A percentile compares a stretch with the other conserved stretches of the same genome.
Evolutionary conservation across 2,888 invertebrate species (phyloP).

Genomic region (Thysanoteuthis rhombus): DNA sequence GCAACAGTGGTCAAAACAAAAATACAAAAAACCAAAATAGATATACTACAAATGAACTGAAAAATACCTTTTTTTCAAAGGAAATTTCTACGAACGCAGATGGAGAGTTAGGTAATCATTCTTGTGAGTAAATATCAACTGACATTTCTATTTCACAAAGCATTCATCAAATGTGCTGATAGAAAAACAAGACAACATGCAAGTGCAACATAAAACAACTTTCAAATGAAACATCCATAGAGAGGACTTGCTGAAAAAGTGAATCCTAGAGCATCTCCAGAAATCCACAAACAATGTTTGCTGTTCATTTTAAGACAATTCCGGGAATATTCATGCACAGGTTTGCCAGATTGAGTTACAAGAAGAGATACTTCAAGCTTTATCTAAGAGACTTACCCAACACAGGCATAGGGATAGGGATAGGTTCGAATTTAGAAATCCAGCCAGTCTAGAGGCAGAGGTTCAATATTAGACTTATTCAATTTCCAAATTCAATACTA

Average conservation of each 20-base stretch:
- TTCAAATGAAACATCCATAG: background rate
- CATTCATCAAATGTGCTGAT: background rate
- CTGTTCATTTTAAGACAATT: background rate
- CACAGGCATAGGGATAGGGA: too few species aligned
- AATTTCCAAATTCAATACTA: too few species aligned
- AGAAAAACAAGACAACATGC: background rate
- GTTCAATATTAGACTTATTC: too few species aligned
- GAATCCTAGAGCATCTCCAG: background rate
- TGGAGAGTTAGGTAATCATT: background rate
- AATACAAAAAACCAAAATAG: too few species aligned
- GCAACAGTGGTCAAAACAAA: too few species aligned
- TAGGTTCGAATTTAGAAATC: too few species aligned
- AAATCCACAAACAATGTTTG: background rate
- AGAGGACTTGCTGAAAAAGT: background rate
- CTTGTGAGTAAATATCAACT: background rate
- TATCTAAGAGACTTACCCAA: too few species aligned
- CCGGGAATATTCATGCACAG: background rate
- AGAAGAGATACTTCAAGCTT: too few species aligned
- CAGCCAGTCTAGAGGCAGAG: too few species aligned
- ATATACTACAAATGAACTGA: too few species aligned
- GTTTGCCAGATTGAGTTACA: too few species aligned
- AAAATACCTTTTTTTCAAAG: too few species aligned
- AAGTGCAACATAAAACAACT: background rate
- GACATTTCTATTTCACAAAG: background rate
- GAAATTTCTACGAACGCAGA: background rate